Percentiles rank a stretch among this genome's conserved stretches.
phyloP scores from a whole-genome alignment of 1,140 invertebrate genomes.

The Muscidifurax raptorellus region DNA sequence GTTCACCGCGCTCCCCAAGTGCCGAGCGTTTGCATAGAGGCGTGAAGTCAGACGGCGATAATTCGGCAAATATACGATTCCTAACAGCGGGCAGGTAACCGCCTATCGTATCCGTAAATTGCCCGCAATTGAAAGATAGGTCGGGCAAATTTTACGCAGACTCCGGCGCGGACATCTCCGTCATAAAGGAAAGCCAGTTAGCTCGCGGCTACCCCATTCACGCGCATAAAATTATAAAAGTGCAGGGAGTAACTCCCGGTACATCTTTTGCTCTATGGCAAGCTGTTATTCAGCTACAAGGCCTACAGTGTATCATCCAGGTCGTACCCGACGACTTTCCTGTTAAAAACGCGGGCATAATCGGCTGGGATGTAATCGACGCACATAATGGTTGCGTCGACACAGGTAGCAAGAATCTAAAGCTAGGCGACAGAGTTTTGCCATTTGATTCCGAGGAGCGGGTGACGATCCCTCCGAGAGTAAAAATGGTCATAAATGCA shows the following conservation, averaged over 20 bases:
- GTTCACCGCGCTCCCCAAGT: too few species aligned
- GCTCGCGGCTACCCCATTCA: too few species aligned
- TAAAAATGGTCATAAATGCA: not conserved
- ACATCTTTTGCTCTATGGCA: not conserved
- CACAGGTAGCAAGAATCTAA: not conserved
- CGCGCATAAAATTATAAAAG: not conserved
- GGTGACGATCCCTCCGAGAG: not conserved
- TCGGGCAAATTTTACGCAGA: too few species aligned
- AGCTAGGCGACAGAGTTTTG: not conserved
- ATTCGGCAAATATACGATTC: too few species aligned
- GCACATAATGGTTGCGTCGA: not conserved
- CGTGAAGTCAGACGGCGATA: too few species aligned
- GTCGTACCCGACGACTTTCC: not conserved
- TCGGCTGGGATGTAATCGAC: not conserved
- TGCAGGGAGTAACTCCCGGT: not conserved
- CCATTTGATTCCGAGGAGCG: not conserved
- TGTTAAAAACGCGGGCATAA: not conserved
- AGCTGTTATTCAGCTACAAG: not conserved
- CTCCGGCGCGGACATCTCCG: too few species aligned
- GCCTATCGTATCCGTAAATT: too few species aligned
- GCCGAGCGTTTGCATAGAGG: too few species aligned
- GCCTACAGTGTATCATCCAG: not conserved
- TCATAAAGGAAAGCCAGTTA: too few species aligned
- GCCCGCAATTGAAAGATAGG: too few species aligned
- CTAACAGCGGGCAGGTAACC: too few species aligned